Evolutionary conservation across 1,140 invertebrate genomes (phyloP).

Genomic region (Drosophila elegans): DNA sequence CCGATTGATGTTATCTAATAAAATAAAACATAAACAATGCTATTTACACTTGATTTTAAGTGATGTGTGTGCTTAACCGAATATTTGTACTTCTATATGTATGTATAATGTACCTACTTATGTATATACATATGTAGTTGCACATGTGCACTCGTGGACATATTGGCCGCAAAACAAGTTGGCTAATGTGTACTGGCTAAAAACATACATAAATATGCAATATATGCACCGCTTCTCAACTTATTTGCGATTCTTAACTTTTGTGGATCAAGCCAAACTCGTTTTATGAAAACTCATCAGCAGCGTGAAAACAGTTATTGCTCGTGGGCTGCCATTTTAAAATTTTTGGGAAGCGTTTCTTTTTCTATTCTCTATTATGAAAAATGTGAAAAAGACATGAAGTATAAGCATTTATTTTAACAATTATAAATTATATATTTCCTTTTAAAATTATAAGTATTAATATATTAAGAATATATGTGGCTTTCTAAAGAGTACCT

Average conservation of each 20-base stretch:
- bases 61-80: not conserved
- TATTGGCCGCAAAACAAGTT: slow-evolving; percentile 13
- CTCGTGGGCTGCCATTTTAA: slow-evolving; percentile 8
- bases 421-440: not conserved
- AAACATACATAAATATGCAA: not conserved
- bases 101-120: slow-evolving; percentile 1
- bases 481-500: no score
- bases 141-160: slow-evolving; percentile 33
- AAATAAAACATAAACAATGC: slow-evolving; percentile 10
- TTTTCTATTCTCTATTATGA: not conserved
- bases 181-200: not conserved
- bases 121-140: slow-evolving; percentile 2
- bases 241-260: not conserved
- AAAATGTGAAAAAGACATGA: not conserved
- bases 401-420: not conserved
- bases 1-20: slow-evolving; percentile 18
- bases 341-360: slow-evolving; percentile 3
- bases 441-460: not conserved
- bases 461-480: no score
- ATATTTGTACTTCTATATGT: not conserved
- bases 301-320: not conserved
- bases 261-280: not conserved
- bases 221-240: not conserved
- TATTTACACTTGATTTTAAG: not conserved
- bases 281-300: not conserved